Evolutionary conservation across 2,113 vertebrate species (phyloP), one percentile per base, ranked within the genome.

Genomic region (Artemisiospiza belli): DNA sequence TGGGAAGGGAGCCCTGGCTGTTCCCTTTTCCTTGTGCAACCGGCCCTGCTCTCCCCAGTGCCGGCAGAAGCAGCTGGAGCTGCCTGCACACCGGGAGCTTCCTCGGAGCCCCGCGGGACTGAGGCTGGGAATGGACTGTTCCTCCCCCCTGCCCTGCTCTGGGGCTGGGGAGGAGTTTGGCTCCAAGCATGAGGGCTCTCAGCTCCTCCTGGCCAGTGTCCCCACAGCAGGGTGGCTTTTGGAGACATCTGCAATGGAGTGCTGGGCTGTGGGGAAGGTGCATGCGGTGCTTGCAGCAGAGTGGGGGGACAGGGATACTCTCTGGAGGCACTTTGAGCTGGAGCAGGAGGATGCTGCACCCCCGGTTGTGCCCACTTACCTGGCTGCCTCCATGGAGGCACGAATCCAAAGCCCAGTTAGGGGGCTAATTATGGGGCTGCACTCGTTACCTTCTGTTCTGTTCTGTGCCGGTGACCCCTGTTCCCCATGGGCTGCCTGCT

Each of bases 361-460:
- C 25, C n/a, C 15, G 30, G 6, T 6, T n/a, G 47, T 68, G 51
- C 74, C 33, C 23, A 1, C 9, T 21, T 11, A 12, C 3, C 19
- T 21, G 41, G 47, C 24, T 54, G 72, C 75, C 46, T 23, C 12
- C n/a, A 6, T 11, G 15, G 52, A 66, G 5, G 11, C 20, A 37
- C 72, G 82, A 51, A 25, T 51, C 41, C n/a, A 49, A 52, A 69
- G 12, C 4, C 30, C 51, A 49, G 0, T 49, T 67, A 62, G 11
- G 46, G 55, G 23, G 12, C 4, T 62, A 30, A 30, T 61, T 73
- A 23, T 1, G 12, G 21, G 18, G 57, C 74, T 55, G 47, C 0
- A 0, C 11, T 84, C 0, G 0, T 58, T 67, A 23, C 52, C 43
- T 46, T 47, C 52, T 77, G 46, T 19, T 73, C n/a, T 22, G 30